These are phyloP conservation scores for Chloropsis hardwickii DNA, from an alignment of 2,113 vertebrate species.

Conservation along the genomic window DNA sequence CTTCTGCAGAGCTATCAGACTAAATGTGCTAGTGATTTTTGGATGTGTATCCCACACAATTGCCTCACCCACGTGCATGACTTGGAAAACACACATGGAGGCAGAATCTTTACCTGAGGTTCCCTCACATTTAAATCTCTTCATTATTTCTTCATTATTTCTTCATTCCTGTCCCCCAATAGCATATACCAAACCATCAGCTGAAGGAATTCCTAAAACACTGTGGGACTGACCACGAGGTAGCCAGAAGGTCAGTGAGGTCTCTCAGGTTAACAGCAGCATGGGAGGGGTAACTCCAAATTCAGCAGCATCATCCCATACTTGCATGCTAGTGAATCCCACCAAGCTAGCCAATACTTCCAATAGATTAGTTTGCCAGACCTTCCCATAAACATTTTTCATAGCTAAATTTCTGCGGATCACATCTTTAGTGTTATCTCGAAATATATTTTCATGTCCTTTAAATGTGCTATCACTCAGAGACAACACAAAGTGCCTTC, in stretches of 20 bases:
- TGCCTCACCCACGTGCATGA: neutral
- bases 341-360: neutral
- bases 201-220: neutral
- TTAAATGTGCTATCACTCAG: conserved; percentile 26
- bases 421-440: conserved; percentile 8
- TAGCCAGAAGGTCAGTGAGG: neutral
- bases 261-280: neutral
- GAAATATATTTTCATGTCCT: conserved; percentile 21
- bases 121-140: neutral
- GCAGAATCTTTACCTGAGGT: neutral
- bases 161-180: neutral
- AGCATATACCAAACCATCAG: neutral
- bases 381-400: neutral
- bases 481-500: conserved; percentile 38
- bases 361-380: neutral
- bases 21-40: neutral
- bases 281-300: neutral
- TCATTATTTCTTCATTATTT: neutral
- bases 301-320: neutral
- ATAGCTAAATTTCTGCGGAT: neutral
- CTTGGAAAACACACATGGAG: neutral
- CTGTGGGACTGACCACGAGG: neutral
- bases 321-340: neutral
- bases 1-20: neutral
- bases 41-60: neutral